Evolutionary conservation across 2,797 vertebrate genomes (phyloP).

Genomic region (Parotocinclus haroldoi): DNA sequence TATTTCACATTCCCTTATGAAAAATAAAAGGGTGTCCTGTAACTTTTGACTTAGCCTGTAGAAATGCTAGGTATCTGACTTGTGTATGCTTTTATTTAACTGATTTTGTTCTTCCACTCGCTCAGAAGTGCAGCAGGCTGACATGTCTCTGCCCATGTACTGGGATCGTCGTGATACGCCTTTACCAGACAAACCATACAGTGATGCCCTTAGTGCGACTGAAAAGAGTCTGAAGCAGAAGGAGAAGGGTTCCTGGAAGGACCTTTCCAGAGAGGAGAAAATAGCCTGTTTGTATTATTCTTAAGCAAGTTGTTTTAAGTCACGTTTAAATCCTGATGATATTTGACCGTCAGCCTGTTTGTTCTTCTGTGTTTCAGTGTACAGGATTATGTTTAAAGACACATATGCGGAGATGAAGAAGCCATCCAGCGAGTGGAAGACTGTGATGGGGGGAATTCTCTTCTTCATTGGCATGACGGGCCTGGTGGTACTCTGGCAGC

Average conservation of each 20-base stretch:
- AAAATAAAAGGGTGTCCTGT: too few species aligned
- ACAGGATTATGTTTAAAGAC: slow-evolving; percentile 72
- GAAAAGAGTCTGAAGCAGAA: slow-evolving; percentile 81
- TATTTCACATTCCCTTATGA: too few species aligned
- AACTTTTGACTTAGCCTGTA: too few species aligned
- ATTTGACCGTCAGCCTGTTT: neutral
- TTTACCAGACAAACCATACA: slow-evolving; percentile 74
- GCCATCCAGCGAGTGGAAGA: slow-evolving; percentile 76
- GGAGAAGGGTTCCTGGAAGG: slow-evolving; percentile 80
- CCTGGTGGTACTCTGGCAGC: slow-evolving; percentile 80
- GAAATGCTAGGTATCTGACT: too few species aligned
- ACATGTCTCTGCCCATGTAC: slow-evolving; percentile 71
- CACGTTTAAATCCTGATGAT: neutral
- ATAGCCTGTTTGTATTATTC: slow-evolving; percentile 68
- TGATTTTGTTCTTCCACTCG: neutral
- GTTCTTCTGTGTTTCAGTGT: slow-evolving; percentile 60
- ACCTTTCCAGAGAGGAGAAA: slow-evolving; percentile 79
- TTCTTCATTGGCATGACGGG: slow-evolving; percentile 78
- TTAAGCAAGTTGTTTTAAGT: neutral
- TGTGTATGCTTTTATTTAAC: neutral
- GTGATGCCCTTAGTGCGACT: slow-evolving; percentile 54
- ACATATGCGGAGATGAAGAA: slow-evolving; percentile 79
- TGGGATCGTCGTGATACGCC: slow-evolving; percentile 69
- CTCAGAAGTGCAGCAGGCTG: slow-evolving; percentile 58
- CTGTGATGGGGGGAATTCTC: slow-evolving; percentile 69